Conservation (phyloP, 2,888 invertebrate species). For the Stenoptilia bipunctidactyla region DNA sequence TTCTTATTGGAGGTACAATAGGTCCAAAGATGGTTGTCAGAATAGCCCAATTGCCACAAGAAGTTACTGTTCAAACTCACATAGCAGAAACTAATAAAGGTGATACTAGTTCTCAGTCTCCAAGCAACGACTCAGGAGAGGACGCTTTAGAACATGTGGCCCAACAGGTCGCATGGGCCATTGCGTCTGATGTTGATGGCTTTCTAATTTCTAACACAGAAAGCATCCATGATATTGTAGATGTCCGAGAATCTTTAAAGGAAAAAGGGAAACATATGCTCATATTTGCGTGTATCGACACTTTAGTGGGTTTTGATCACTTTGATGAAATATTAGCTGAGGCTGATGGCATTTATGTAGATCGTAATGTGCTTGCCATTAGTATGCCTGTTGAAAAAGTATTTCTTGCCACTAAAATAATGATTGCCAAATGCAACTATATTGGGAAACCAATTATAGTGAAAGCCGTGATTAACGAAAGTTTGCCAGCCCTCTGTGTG, state of each 20-base stretch:
- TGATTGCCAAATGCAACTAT: slow-evolving; percentile 82
- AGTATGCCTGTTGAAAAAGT: slow-evolving; percentile 84
- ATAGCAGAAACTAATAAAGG: not conserved
- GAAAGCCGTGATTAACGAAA: slow-evolving; percentile 87
- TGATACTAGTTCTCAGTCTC: not conserved
- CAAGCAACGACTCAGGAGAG: not conserved
- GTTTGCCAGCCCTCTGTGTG: slow-evolving; percentile 80
- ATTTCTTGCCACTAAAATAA: slow-evolving; percentile 83
- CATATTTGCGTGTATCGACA: slow-evolving; percentile 17
- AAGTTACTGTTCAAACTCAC: no score
- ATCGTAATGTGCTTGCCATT: slow-evolving; percentile 82
- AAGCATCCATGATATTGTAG: not conserved
- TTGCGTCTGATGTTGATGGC: slow-evolving; percentile 16
- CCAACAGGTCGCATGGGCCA: slow-evolving; percentile 17
- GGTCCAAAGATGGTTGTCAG: slow-evolving; percentile 25
- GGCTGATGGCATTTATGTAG: slow-evolving; percentile 86
- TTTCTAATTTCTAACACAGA: slow-evolving; percentile 10
- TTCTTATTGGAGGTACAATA: slow-evolving; percentile 45
- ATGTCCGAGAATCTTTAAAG: slow-evolving; percentile 2
- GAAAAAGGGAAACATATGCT: slow-evolving; percentile 18
- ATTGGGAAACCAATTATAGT: slow-evolving; percentile 85
- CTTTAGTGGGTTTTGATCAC: slow-evolving; percentile 14
- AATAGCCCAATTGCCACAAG: not conserved
- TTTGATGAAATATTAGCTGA: slow-evolving; percentile 79
- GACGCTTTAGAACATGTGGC: slow-evolving; percentile 15